Evolutionary conservation across 2,797 vertebrate species (phyloP), one percentile per base, ranked within the genome.

Genomic region (Masticophis lateralis): DNA sequence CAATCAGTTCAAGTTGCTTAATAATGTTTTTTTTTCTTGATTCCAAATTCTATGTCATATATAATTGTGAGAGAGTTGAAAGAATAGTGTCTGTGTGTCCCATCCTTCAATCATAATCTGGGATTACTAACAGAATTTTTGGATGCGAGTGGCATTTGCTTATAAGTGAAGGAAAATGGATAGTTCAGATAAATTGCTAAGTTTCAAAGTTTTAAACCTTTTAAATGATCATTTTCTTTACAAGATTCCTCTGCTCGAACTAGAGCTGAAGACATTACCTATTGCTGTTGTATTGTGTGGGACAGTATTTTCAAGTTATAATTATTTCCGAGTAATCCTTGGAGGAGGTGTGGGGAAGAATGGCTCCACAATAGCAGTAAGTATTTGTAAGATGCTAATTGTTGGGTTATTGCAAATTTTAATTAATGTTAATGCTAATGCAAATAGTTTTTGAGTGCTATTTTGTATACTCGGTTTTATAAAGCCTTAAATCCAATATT

Each of bases 291-390:
- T 99, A 96, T 96, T 98, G 14, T 98, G 97, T 9, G 99, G 99
- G 92, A 98, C 98, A 94, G 95, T 99, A 92, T 98, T 98, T 98
- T 99, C 99, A 96, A 98, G 98, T 97, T 98, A 98, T 96, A 99
- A 98, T 98, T 99, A 99, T 97, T 99, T 99, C 97, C 96, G 98
- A 61, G 98, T 99, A 96, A 99, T 99, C 95, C 96, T 99, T 95
- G 98, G 98, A 51, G 99, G 99, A 86, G 99, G 99, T 3, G 98
- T 99, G 66, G 99, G 99, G 93, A 99, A 99, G 97, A 99, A 99
- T 37, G 99, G 99, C 97, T 99, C 99, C 83, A 99, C 99, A 1
- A 99, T 99, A 93, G 99, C 99, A 94, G 99, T 99, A 98, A 99
- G 99, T 95, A 87, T 4, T 87, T 95, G 91, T 89, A 92, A 86